These are phyloP conservation scores for Drosophila trapezifrons DNA, from an alignment of 1,140 invertebrate species.

Conservation along the genomic window DNA sequence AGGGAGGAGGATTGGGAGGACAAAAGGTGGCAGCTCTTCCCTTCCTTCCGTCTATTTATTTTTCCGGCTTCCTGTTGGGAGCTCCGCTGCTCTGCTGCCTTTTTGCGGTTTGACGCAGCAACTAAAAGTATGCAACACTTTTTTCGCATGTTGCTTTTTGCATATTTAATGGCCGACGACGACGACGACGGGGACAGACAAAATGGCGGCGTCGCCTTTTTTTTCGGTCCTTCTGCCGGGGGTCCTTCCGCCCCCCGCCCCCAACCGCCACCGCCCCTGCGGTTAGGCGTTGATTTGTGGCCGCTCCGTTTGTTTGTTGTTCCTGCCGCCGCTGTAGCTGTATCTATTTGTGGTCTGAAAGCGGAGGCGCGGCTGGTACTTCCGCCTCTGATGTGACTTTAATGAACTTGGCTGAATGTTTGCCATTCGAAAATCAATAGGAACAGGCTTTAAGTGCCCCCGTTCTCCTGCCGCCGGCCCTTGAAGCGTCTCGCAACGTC, in stretches of 20 bases:
- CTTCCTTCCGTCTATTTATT: constrained; percentile 65
- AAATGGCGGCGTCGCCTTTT: constrained; percentile 65
- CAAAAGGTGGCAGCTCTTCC: background rate
- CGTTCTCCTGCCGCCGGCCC: constrained; percentile 15
- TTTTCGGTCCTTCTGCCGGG: constrained; percentile 13
- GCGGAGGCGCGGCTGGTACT: constrained; percentile 10
- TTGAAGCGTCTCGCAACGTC: constrained; percentile 36
- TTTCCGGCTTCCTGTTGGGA: constrained; percentile 73
- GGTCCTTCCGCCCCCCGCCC: background rate
- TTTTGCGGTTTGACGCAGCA: constrained; percentile 79
- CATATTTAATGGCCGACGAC: constrained; percentile 72
- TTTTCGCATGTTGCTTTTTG: constrained; percentile 80
- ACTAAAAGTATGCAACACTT: constrained; percentile 81
- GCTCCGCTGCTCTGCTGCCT: constrained; percentile 56
- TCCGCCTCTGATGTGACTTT: constrained; percentile 73
- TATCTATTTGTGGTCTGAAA: constrained; percentile 72
- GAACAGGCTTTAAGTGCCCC: constrained; percentile 53
- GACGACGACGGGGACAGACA: constrained; percentile 58
- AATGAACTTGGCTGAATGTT: constrained; percentile 64
- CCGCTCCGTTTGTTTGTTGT: constrained; percentile 58
- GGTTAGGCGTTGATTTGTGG: constrained; percentile 81
- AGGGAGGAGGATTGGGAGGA: background rate
- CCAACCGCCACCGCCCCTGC: constrained; percentile 24
- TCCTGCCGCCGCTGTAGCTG: constrained; percentile 41
- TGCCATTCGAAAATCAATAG: constrained; percentile 68